Percentiles rank a stretch among this genome's conserved stretches.
Evolutionary conservation across 1,140 invertebrate genomes (phyloP).

Genomic region (Cydia strobilella): DNA sequence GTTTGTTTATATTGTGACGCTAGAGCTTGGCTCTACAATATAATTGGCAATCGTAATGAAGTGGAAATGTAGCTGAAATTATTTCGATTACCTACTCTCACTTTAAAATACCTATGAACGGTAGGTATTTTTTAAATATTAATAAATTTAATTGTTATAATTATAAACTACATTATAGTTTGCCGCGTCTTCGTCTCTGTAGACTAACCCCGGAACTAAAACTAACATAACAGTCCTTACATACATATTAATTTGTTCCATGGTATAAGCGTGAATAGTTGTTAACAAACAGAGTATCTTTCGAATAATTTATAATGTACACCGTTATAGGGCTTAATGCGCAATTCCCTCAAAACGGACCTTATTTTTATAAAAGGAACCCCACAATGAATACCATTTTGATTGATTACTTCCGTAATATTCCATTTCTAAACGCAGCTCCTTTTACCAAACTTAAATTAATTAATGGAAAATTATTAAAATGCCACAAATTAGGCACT

Average conservation of each 20-base stretch:
- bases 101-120: background rate
- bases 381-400: background rate
- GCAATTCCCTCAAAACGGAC: no score
- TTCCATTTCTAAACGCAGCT: no score
- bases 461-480: slow-evolving; percentile 1
- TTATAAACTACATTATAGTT: no score
- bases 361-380: background rate
- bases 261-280: background rate
- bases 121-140: background rate
- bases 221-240: no score
- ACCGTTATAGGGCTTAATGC: no score
- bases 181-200: no score
- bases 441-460: background rate
- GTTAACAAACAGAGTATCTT: background rate
- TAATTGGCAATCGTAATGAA: background rate
- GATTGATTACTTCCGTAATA: no score
- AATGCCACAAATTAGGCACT: background rate
- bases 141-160: no score
- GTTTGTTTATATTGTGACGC: slow-evolving; percentile 26
- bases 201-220: no score
- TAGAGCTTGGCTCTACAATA: background rate
- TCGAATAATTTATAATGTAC: background rate
- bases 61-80: slow-evolving; percentile 1
- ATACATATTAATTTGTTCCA: background rate
- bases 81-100: background rate